These are phyloP conservation scores for Antennarius maculatus DNA, from an alignment of 2,797 vertebrate species.

Conservation along the genomic window DNA sequence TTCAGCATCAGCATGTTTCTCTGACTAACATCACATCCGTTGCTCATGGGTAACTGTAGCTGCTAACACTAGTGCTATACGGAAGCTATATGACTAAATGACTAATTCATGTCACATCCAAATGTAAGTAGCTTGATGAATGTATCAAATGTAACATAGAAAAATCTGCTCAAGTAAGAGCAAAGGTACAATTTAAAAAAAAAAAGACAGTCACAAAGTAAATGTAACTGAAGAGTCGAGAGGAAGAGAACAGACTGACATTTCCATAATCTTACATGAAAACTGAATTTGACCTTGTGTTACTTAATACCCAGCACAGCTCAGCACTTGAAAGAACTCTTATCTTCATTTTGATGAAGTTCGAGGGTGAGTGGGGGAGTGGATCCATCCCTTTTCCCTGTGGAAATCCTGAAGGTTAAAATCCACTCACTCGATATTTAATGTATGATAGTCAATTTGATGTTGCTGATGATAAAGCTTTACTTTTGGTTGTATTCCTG, in stretches of 20 bases:
- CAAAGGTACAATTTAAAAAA: too few species aligned
- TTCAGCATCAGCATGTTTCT: too few species aligned
- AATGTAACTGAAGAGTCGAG: conserved; percentile 22
- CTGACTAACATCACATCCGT: too few species aligned
- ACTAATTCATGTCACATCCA: too few species aligned
- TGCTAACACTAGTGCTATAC: too few species aligned
- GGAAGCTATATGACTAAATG: too few species aligned
- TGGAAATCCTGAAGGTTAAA: conserved; percentile 71
- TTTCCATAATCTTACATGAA: conserved; percentile 79
- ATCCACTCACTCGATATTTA: conserved; percentile 68
- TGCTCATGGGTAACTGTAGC: too few species aligned
- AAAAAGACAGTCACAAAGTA: conserved; percentile 8
- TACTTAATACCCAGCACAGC: conserved; percentile 74
- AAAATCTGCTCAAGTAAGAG: too few species aligned
- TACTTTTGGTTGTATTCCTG: conserved; percentile 30
- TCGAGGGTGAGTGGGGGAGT: conserved; percentile 55
- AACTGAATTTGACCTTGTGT: conserved; percentile 72
- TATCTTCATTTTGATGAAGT: conserved; percentile 78
- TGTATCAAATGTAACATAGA: too few species aligned
- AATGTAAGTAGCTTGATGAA: too few species aligned
- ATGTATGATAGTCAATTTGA: conserved; percentile 65
- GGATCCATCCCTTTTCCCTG: conserved; percentile 58
- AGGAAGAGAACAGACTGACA: conserved; percentile 61
- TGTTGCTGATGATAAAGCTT: conserved; percentile 54
- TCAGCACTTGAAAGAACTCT: conserved; percentile 74